Conservation (phyloP, 2,113 vertebrate genomes). For the Thalassarche chlororhynchos region DNA sequence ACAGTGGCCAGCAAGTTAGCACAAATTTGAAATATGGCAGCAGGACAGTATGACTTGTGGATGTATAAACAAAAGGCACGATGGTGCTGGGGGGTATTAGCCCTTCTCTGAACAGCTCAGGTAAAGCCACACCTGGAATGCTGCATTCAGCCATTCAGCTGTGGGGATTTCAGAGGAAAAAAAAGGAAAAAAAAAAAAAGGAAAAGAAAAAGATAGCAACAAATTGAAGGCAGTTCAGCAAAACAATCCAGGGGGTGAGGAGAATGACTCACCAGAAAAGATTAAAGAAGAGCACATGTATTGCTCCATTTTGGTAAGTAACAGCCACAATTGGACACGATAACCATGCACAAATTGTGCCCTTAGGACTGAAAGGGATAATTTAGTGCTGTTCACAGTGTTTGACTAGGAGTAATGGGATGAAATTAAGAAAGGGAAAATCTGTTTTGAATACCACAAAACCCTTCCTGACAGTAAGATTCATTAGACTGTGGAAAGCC, state of each 20-base stretch:
- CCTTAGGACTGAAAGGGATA: constrained; percentile 43
- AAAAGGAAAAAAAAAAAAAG: too few relatives aligned
- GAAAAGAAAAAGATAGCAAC: not conserved
- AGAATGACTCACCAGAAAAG: constrained; percentile 9
- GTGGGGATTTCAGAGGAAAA: not conserved
- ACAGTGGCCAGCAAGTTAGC: not conserved
- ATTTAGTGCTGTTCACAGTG: constrained; percentile 52
- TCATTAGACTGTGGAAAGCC: constrained; percentile 38
- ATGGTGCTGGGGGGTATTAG: not conserved
- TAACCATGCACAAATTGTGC: constrained; percentile 31
- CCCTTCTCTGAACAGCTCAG: not conserved
- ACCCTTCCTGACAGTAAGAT: constrained; percentile 57
- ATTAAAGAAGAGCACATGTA: constrained; percentile 41
- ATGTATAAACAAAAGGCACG: not conserved
- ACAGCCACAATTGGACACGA: constrained; percentile 33
- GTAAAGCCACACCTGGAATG: not conserved
- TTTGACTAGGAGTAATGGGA: constrained; percentile 59
- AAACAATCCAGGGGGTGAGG: not conserved
- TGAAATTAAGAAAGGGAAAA: constrained; percentile 57
- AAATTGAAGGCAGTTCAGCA: not conserved
- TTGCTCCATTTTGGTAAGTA: constrained; percentile 21
- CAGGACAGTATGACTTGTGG: not conserved
- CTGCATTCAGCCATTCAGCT: not conserved
- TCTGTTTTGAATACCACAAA: constrained; percentile 61
- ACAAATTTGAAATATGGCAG: not conserved